phyloP scores from a whole-genome alignment of 2,888 invertebrate genomes.

The Kryphioiulus occultus region DNA sequence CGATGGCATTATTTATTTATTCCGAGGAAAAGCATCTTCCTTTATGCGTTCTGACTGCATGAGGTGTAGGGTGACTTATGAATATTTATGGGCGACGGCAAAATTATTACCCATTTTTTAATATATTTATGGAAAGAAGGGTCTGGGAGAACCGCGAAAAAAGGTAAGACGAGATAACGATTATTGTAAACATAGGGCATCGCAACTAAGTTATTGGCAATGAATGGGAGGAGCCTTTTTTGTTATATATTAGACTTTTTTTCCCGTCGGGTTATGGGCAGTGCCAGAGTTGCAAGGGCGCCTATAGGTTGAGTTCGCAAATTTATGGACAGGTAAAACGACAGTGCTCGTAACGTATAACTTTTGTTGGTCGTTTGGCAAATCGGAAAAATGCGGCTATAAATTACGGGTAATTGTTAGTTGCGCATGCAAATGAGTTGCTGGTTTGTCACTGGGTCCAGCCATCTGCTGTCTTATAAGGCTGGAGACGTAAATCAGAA shows the following conservation, averaged over 20 bases:
- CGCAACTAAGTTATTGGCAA: slow-evolving; percentile 31
- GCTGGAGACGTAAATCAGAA: not conserved
- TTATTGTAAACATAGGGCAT: slow-evolving; percentile 35
- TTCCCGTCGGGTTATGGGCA: slow-evolving; percentile 1
- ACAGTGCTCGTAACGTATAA: not conserved
- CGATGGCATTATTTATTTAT: slow-evolving; percentile 11
- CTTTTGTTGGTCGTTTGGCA: not conserved
- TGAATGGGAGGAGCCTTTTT: slow-evolving; percentile 24
- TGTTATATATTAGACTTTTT: not conserved
- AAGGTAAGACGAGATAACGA: slow-evolving; percentile 25
- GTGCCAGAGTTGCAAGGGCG: not conserved
- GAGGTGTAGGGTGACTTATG: slow-evolving; percentile 31
- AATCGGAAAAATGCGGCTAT: not conserved
- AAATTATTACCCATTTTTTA: slow-evolving; percentile 24
- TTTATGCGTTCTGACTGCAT: slow-evolving; percentile 30
- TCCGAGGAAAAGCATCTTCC: not conserved
- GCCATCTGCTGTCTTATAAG: slow-evolving; percentile 21
- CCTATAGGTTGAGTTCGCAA: not conserved
- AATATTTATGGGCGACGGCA: slow-evolving; percentile 22
- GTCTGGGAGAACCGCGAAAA: not conserved
- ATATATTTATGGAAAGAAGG: not conserved
- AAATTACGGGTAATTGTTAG: not conserved
- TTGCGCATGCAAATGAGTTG: slow-evolving; percentile 17
- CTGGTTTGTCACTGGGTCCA: slow-evolving; percentile 8
- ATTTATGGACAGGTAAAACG: slow-evolving; percentile 35